phyloP scores from a whole-genome alignment of 2,888 invertebrate species.

The Caenorhabditis japonica region DNA sequence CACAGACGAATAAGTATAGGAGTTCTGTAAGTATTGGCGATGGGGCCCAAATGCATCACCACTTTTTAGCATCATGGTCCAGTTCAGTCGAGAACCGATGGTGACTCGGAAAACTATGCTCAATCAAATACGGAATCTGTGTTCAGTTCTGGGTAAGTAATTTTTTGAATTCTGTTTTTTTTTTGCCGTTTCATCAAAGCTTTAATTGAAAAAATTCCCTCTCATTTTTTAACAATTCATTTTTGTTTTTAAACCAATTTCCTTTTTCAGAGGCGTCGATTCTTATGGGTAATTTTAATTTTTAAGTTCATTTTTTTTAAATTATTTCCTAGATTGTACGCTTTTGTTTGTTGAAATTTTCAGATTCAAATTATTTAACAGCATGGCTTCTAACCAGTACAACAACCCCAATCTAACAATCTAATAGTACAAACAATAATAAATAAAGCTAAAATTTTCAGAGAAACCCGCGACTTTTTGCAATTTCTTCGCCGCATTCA shows the following conservation, averaged over 20 bases:
- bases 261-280: conserved; percentile 50
- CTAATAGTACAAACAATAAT: too few relatives aligned
- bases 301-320: conserved; percentile 19
- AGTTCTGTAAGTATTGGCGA: conserved; percentile 3
- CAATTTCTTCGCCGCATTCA: conserved; percentile 70
- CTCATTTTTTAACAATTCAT: too few relatives aligned
- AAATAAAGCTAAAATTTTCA: too few relatives aligned
- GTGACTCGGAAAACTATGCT: conserved; percentile 20
- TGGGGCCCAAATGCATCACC: too few relatives aligned
- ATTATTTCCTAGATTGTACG: not conserved
- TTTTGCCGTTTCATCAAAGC: too few relatives aligned
- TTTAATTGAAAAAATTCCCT: too few relatives aligned
- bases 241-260: too few relatives aligned
- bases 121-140: conserved; percentile 32
- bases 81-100: conserved; percentile 14
- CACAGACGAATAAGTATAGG: conserved; percentile 30
- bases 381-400: conserved; percentile 27
- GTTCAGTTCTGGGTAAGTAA: conserved; percentile 47
- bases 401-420: too few relatives aligned
- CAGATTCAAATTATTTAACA: conserved; percentile 24
- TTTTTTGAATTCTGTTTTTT: not conserved
- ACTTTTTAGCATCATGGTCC: too few relatives aligned
- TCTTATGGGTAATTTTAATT: conserved; percentile 59
- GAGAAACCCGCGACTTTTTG: conserved; percentile 71
- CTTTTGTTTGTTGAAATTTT: conserved; percentile 14